These are phyloP conservation scores for Agrotis clavis DNA, from an alignment of 2,888 invertebrate species.

Conservation along the genomic window DNA sequence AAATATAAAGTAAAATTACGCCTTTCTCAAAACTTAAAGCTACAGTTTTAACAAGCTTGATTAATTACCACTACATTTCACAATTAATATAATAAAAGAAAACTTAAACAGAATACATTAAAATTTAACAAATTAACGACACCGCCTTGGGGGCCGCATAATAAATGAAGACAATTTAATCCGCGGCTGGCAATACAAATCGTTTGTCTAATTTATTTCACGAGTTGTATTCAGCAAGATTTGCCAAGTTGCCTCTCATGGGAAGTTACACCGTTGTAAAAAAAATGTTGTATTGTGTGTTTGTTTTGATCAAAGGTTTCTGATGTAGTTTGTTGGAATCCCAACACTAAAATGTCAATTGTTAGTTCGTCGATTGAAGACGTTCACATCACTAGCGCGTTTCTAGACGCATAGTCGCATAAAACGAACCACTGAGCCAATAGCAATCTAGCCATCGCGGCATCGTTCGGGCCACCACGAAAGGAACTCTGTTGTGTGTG, in stretches of 20 bases:
- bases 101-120: constrained; percentile 53
- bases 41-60: constrained; percentile 34
- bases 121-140: constrained; percentile 64
- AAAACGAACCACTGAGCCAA: no score
- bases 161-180: constrained; percentile 87
- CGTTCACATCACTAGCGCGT: no score
- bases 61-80: constrained; percentile 49
- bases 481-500: no score
- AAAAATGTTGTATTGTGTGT: constrained; percentile 24
- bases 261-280: constrained; percentile 63
- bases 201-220: constrained; percentile 82
- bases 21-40: not conserved
- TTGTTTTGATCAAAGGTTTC: no score
- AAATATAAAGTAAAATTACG: not conserved
- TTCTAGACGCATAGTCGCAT: no score
- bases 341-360: no score
- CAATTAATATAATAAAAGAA: constrained; percentile 47
- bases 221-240: constrained; percentile 77
- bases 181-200: constrained; percentile 81
- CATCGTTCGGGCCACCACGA: no score
- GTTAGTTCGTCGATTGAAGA: no score
- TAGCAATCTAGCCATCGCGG: no score
- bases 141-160: constrained; percentile 67
- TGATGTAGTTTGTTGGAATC: no score
- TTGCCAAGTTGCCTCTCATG: constrained; percentile 71